Conservation (phyloP, 2,797 vertebrate genomes). For the Cetoscarus ocellatus region DNA sequence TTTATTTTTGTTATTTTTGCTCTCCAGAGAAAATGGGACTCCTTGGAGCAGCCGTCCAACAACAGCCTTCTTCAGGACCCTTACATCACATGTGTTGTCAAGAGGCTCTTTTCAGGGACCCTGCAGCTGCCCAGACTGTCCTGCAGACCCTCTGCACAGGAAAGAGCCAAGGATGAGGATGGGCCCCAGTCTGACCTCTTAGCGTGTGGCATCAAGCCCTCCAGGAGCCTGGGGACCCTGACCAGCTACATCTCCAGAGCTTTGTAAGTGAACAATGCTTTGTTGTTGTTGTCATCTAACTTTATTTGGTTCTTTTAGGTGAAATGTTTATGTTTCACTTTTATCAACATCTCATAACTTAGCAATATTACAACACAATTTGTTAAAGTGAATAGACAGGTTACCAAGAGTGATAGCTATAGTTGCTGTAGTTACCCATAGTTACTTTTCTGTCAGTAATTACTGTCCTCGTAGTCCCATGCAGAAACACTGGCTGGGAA, state of each 20-base stretch:
- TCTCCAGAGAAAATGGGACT: slow-evolving; percentile 80
- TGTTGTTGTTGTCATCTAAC: background rate
- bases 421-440: no score
- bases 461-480: no score
- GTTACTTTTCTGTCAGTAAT: no score
- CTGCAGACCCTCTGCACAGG: slow-evolving; percentile 61
- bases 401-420: no score
- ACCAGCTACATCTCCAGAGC: slow-evolving; percentile 55
- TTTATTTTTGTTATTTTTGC: slow-evolving; percentile 3
- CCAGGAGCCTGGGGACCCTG: slow-evolving; percentile 74
- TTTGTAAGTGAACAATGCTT: slow-evolving; percentile 58
- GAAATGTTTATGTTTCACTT: no score
- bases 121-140: slow-evolving; percentile 84
- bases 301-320: background rate
- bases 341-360: no score
- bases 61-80: slow-evolving; percentile 30
- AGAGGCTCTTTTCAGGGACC: slow-evolving; percentile 84
- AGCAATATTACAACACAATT: background rate
- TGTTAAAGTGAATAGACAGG: no score
- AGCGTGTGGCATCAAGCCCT: slow-evolving; percentile 70
- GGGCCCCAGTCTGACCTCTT: slow-evolving; percentile 27
- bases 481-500: no score
- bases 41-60: slow-evolving; percentile 46
- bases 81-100: slow-evolving; percentile 62
- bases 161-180: slow-evolving; percentile 44